These are phyloP conservation scores for Lacerta bilineata DNA, from an alignment of 2,797 vertebrate species.

Conservation along the genomic window DNA sequence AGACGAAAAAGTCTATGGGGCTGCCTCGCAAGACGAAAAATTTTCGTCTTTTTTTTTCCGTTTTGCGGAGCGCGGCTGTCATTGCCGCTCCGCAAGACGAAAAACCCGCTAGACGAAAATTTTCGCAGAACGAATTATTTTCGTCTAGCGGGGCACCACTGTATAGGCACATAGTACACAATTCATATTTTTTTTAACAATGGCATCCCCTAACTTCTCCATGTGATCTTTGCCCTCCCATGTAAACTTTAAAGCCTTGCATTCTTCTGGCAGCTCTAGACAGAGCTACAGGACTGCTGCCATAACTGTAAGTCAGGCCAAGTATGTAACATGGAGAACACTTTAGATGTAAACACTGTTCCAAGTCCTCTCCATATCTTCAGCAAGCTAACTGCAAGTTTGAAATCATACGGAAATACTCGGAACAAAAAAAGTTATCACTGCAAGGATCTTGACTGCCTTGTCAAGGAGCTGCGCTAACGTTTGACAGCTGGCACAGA, in stretches of 20 bases:
- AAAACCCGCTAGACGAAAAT: no score
- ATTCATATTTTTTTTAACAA: background rate
- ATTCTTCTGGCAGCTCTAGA: background rate
- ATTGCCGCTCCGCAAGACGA: no score
- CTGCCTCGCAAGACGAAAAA: no score
- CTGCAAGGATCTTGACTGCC: background rate
- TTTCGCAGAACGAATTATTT: no score
- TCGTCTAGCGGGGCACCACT: no score
- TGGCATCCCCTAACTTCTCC: no score
- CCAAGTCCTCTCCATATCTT: conserved; percentile 31
- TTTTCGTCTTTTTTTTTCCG: no score
- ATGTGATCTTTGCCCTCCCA: background rate
- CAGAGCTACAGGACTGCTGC: background rate
- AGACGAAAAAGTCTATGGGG: no score
- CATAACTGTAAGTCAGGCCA: background rate
- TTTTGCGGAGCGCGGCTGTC: no score
- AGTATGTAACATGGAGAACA: background rate
- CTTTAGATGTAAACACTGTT: conserved; percentile 30
- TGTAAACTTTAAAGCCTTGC: background rate
- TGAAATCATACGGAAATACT: background rate
- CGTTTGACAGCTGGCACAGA: background rate
- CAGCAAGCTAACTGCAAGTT: conserved; percentile 27
- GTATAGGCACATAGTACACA: background rate
- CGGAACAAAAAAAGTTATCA: background rate
- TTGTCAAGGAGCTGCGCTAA: background rate